Conservation (phyloP, 2,888 invertebrate genomes). For the Poecilobothrus nobilitatus region DNA sequence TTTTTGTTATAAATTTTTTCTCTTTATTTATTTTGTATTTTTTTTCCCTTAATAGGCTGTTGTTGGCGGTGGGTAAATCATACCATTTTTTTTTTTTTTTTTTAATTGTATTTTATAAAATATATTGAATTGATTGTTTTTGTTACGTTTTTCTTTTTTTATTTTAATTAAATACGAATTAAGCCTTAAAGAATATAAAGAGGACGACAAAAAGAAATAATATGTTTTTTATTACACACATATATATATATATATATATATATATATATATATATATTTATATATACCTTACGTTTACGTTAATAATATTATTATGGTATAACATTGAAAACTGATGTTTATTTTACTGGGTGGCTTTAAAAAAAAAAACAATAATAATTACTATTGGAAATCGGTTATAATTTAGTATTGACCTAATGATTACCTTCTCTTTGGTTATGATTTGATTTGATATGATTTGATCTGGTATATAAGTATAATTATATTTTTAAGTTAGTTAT, state of each 20-base stretch:
- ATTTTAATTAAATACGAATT: not conserved
- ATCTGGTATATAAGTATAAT: not conserved
- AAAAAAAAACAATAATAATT: not conserved
- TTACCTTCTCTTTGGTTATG: not conserved
- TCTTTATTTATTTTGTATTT: no score
- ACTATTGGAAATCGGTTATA: not conserved
- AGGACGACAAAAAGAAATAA: not conserved
- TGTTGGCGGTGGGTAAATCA: not conserved
- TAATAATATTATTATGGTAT: not conserved
- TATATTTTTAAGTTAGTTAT: no score
- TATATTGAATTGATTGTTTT: not conserved
- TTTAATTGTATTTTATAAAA: slow-evolving; percentile 1
- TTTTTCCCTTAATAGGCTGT: not conserved
- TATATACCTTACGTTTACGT: no score
- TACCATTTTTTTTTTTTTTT: not conserved
- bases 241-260: no score
- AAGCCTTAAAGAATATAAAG: not conserved
- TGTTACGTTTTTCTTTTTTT: not conserved
- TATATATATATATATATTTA: no score
- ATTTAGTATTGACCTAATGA: not conserved
- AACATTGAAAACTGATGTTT: not conserved
- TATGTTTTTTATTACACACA: no score
- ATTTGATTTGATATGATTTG: not conserved
- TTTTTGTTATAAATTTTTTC: not conserved
- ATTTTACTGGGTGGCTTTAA: not conserved